These are phyloP conservation scores for Lytechinus pictus DNA, from an alignment of 35 echinoderm and acorn worm genomes.

Conservation along the genomic window DNA sequence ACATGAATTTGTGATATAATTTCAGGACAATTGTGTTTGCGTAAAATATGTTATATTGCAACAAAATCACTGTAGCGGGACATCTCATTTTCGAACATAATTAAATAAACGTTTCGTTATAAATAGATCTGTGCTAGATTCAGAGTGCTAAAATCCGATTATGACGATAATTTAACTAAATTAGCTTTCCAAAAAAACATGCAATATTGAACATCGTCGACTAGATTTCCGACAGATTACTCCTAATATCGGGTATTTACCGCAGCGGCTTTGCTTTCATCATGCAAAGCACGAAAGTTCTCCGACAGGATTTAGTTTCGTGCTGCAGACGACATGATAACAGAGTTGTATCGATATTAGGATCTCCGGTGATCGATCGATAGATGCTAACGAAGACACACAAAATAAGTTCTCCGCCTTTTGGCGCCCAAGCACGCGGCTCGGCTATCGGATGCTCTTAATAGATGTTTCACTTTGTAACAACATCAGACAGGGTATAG, in stretches of 20 bases:
- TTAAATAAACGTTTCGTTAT: neutral
- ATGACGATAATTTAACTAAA: neutral
- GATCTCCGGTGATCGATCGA: slow-evolving; percentile 37
- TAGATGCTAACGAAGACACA: neutral
- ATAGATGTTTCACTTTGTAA: slow-evolving; percentile 19
- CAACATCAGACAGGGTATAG: neutral
- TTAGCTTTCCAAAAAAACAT: neutral
- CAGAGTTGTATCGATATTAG: slow-evolving; percentile 32
- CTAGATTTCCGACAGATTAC: neutral
- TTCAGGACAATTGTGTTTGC: neutral
- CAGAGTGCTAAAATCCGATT: neutral
- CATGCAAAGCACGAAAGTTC: neutral
- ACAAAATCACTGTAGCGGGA: neutral
- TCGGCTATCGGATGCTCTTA: neutral
- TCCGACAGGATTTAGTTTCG: neutral
- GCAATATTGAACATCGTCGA: neutral
- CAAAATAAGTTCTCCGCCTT: neutral
- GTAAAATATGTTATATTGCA: neutral
- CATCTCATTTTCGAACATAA: neutral
- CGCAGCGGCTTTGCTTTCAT: neutral
- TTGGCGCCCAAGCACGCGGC: slow-evolving; percentile 4
- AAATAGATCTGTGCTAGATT: neutral
- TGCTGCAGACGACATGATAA: slow-evolving; percentile 1
- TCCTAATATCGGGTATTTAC: neutral
- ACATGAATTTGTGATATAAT: too few relatives aligned